Evolutionary conservation across 2,888 invertebrate species (phyloP), one percentile per base, ranked within the genome.

Genomic region (Cheilosia variabilis): DNA sequence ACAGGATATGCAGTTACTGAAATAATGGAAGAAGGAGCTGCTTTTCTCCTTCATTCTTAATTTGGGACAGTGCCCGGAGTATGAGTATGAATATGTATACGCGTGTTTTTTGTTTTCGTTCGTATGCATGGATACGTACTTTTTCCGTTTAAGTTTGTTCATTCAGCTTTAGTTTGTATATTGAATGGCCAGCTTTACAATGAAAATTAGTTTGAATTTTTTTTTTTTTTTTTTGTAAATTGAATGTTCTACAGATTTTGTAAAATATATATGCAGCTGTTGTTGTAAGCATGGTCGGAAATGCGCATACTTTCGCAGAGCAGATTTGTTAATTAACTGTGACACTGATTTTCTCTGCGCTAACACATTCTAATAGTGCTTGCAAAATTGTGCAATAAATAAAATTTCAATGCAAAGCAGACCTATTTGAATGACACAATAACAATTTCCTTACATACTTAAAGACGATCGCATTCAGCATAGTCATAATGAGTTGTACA

Each of bases 1-100:
- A 43, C 37, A 27, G 81, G 65, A 66, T 66, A 55, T 72, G 57
- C 52, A 37, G 66, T 72, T 72, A 77, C 72, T 72, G 63, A 1
- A 17, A 17, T 37, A 41, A 37, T 37, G 13, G n/a, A 47, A 45
- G 45, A 43, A 27, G 43, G 43, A 72, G 13, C 34, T 83, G 55
- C 37, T 57, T 55, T 58, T 45, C 50, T 72, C 57, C 9, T 27
- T 41, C 53, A 45, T 73, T 55, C 27, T 78, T 69, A 83, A 83
- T 83, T 78, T 83, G 72, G 83, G 43, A 68, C 78, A 83, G 37
- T 63, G 83, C 57, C 66, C 41, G 37, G 53, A 43, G 77, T 72
- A 72, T 45, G 53, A 47, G 66, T 41, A 60, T 65, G 43, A 52
- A 45, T 24, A 41, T 19, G 58, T 66, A n/a, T n/a, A n/a, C n/a